Conservation (phyloP, 2,113 vertebrate species). For the Laticauda colubrina region DNA sequence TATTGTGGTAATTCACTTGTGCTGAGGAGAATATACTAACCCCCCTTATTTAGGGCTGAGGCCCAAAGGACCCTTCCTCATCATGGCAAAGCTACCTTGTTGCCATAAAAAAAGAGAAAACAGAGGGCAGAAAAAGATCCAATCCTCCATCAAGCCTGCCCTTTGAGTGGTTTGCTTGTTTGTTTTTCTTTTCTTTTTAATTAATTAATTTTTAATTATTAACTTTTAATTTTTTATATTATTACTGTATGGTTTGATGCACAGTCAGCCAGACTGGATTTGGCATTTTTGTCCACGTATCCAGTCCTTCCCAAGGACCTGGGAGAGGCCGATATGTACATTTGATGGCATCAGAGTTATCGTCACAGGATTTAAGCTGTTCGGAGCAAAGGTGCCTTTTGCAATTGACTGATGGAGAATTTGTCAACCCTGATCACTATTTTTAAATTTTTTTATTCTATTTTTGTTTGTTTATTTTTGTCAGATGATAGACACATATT, state of each 20-base stretch:
- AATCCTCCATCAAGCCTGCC: too few species aligned
- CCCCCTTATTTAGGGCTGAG: background rate
- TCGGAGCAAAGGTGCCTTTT: background rate
- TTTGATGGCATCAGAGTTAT: background rate
- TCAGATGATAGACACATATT: background rate
- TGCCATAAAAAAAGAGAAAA: background rate
- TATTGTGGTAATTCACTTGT: background rate
- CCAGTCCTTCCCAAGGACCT: background rate
- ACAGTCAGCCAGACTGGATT: background rate
- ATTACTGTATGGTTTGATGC: background rate
- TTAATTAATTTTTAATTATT: background rate
- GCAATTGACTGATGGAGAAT: background rate
- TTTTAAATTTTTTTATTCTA: background rate
- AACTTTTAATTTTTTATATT: background rate
- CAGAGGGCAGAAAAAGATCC: too few species aligned
- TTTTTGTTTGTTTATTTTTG: background rate
- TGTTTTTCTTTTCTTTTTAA: too few species aligned
- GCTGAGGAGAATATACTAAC: background rate
- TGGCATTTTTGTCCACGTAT: background rate
- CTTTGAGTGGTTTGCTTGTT: too few species aligned
- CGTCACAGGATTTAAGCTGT: background rate
- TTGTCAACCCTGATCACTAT: background rate
- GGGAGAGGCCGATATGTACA: background rate
- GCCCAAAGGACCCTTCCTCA: background rate
- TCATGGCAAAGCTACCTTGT: background rate